These are phyloP conservation scores for Coenobita brevimanus DNA, from an alignment of 1,140 invertebrate genomes.

Conservation along the genomic window DNA sequence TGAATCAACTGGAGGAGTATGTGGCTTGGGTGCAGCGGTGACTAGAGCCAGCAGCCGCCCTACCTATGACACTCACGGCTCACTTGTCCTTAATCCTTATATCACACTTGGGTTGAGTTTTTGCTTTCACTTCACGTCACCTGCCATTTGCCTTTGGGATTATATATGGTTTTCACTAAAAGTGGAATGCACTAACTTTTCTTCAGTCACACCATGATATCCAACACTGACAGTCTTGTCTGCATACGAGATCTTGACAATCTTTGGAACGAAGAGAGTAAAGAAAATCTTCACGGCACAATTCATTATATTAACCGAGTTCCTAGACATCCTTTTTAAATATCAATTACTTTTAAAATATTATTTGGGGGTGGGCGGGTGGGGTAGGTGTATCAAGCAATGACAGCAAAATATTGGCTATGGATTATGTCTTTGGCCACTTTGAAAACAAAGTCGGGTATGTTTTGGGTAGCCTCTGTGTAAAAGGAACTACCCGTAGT, in stretches of 20 bases:
- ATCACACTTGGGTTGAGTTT: conserved; percentile 48
- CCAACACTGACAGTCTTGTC: conserved; percentile 41
- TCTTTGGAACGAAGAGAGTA: conserved; percentile 56
- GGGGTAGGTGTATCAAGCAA: conserved; percentile 60
- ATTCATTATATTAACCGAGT: conserved; percentile 55
- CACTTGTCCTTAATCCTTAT: conserved; percentile 39
- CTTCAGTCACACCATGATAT: conserved; percentile 41
- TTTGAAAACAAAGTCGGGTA: conserved; percentile 54
- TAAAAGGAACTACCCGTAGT: conserved; percentile 58
- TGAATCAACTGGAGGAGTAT: conserved; percentile 35
- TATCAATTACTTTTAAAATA: conserved; percentile 57
- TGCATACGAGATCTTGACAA: conserved; percentile 62
- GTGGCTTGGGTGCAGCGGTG: conserved; percentile 50
- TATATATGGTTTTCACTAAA: conserved; percentile 22
- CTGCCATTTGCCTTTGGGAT: conserved; percentile 12
- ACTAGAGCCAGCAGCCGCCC: conserved; percentile 43
- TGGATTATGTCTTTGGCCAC: conserved; percentile 65
- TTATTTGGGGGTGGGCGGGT: conserved; percentile 33
- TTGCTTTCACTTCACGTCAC: conserved; percentile 31
- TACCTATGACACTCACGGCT: conserved; percentile 14
- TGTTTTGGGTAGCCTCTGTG: conserved; percentile 42
- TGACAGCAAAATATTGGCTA: conserved; percentile 66
- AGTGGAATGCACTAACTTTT: conserved; percentile 59
- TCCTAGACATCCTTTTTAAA: conserved; percentile 44
- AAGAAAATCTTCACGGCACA: conserved; percentile 60